These are phyloP conservation scores for Sipha flava DNA, from an alignment of 1,140 invertebrate genomes.

Conservation along the genomic window DNA sequence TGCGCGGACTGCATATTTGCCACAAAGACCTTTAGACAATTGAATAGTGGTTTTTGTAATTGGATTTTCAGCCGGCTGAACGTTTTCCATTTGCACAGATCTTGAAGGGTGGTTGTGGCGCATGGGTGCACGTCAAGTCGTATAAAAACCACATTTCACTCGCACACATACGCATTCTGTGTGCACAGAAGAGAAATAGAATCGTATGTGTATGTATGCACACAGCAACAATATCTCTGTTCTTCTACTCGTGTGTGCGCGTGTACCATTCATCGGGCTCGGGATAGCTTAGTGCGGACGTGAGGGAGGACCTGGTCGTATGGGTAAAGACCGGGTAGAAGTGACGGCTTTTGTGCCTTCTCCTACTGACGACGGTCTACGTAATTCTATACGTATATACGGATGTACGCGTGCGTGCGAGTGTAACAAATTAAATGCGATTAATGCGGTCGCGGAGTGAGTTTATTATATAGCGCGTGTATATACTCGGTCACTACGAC, in stretches of 20 bases:
- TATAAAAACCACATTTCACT: constrained; percentile 1
- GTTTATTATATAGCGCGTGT: background rate
- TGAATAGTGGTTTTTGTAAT: constrained; percentile 13
- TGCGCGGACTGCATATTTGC: background rate
- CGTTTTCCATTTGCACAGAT: constrained; percentile 18
- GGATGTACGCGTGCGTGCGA: background rate
- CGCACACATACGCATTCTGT: background rate
- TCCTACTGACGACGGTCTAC: background rate
- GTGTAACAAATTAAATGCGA: background rate
- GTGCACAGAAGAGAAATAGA: background rate
- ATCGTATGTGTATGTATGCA: background rate
- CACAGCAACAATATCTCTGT: background rate
- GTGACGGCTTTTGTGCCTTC: background rate
- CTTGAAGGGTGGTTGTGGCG: background rate
- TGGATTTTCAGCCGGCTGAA: constrained; percentile 4
- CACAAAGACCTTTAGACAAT: constrained; percentile 15
- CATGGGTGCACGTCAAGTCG: background rate
- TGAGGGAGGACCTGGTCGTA: background rate
- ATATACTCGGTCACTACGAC: too few species aligned
- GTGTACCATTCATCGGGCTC: background rate
- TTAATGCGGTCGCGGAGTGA: background rate
- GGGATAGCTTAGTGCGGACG: background rate
- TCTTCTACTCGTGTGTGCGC: too few species aligned
- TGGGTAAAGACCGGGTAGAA: background rate
- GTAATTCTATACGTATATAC: too few species aligned